Percentiles rank a stretch among this genome's conserved stretches.
These are phyloP conservation scores for Cephalopterus ornatus DNA, from an alignment of 2,113 vertebrate species.

Conservation along the genomic window DNA sequence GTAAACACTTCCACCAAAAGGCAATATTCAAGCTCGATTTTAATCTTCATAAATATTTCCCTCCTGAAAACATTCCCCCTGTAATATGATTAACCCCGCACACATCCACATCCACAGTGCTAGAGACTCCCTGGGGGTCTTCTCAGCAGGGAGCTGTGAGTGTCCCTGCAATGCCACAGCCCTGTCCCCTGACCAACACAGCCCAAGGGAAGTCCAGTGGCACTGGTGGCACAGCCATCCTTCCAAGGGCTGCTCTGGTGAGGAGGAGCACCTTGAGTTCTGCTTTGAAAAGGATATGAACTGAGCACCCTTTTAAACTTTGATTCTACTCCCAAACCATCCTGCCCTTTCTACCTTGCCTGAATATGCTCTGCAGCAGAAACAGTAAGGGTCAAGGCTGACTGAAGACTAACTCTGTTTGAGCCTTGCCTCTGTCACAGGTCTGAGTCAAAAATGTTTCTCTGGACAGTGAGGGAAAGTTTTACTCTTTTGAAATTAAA, in stretches of 20 bases:
- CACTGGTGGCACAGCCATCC: background rate
- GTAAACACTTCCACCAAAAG: background rate
- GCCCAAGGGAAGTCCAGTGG: background rate
- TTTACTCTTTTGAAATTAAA: background rate
- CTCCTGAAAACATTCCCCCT: background rate
- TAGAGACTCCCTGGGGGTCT: background rate
- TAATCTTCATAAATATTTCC: background rate
- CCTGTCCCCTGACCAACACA: background rate
- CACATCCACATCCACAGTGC: background rate
- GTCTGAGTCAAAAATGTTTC: background rate
- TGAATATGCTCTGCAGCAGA: background rate
- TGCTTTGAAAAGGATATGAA: background rate
- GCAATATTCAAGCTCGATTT: background rate
- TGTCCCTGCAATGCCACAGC: background rate
- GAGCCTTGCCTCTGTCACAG: background rate
- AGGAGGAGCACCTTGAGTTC: background rate
- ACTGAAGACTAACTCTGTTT: background rate
- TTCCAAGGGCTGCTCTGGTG: background rate
- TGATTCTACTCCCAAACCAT: background rate
- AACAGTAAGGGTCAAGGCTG: background rate
- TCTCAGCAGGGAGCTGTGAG: background rate
- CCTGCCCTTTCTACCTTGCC: background rate
- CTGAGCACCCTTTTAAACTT: background rate
- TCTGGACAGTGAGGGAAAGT: background rate
- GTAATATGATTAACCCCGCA: background rate